Evolutionary conservation across 2,888 invertebrate genomes (phyloP).

Genomic region (Seladonia tumulorum): DNA sequence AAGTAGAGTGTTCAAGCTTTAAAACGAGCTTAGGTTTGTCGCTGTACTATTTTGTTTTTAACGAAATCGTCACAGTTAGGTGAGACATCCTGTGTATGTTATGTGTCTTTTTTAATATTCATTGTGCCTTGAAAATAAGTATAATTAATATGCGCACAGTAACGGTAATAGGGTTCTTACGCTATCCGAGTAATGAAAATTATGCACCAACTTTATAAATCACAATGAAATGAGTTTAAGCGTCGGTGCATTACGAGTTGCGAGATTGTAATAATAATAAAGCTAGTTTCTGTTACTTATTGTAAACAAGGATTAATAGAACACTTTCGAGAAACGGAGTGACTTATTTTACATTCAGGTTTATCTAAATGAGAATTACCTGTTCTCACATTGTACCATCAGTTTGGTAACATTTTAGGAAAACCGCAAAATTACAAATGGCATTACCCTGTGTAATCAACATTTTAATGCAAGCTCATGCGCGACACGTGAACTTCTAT

Average conservation of each 20-base stretch:
- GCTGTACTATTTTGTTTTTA: too few relatives aligned
- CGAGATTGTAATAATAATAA: background rate
- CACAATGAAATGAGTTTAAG: background rate
- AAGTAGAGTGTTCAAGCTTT: too few relatives aligned
- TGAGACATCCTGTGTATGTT: too few relatives aligned
- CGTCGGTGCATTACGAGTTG: background rate
- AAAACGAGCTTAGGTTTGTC: too few relatives aligned
- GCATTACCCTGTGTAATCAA: background rate
- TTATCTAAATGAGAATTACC: too few relatives aligned
- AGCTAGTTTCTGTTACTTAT: background rate
- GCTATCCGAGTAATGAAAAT: background rate
- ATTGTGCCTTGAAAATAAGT: too few relatives aligned
- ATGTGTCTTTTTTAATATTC: too few relatives aligned
- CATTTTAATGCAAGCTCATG: background rate
- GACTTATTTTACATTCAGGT: background rate
- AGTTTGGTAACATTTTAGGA: background rate
- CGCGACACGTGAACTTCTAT: background rate
- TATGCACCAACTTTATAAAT: background rate
- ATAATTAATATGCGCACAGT: too few relatives aligned
- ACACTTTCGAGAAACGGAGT: background rate
- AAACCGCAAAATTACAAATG: background rate
- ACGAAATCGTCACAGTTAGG: too few relatives aligned
- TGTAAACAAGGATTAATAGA: background rate
- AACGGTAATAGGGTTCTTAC: too few relatives aligned
- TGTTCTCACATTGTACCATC: background rate